Conservation (phyloP, 2,888 invertebrate species). For the Latheticus oryzae region DNA sequence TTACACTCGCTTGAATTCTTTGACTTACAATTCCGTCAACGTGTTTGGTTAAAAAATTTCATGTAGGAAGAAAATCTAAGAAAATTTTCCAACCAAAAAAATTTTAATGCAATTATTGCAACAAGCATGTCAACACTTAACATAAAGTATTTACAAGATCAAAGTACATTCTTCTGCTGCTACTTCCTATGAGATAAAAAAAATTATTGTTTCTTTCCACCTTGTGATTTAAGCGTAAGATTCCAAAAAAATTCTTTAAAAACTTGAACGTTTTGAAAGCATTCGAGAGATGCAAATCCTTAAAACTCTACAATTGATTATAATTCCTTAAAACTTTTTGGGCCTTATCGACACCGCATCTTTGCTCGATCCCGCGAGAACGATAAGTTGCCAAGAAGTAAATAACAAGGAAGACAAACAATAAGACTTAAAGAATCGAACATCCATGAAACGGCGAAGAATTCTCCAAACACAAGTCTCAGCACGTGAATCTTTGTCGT, state of each 20-base stretch:
- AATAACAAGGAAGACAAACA: slow-evolving; percentile 21
- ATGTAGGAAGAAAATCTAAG: too few relatives aligned
- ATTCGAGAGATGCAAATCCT: slow-evolving; percentile 40
- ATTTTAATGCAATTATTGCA: slow-evolving; percentile 6
- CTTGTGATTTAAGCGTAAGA: slow-evolving; percentile 6
- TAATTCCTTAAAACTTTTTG: slow-evolving; percentile 45
- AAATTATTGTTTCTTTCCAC: too few relatives aligned
- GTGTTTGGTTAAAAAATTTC: slow-evolving; percentile 23
- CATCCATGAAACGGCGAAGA: slow-evolving; percentile 17
- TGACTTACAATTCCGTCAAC: slow-evolving; percentile 17
- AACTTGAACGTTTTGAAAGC: slow-evolving; percentile 15
- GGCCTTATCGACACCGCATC: slow-evolving; percentile 42
- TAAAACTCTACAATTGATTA: slow-evolving; percentile 44
- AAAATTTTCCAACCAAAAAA: too few relatives aligned
- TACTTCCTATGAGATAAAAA: too few relatives aligned
- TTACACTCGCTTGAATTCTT: slow-evolving; percentile 33
- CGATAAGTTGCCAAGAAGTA: slow-evolving; percentile 23
- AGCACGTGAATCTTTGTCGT: slow-evolving; percentile 19
- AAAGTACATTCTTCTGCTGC: too few relatives aligned
- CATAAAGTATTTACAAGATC: too few relatives aligned
- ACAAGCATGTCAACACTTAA: too few relatives aligned
- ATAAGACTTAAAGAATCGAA: slow-evolving; percentile 28
- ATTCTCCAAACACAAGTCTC: slow-evolving; percentile 21
- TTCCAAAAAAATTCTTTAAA: slow-evolving; percentile 9
- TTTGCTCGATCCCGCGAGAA: slow-evolving; percentile 16